A percentile compares a stretch with the other conserved stretches of the same genome.
Evolutionary conservation across 2,888 invertebrate species (phyloP).

Genomic region (Rhorus exstirpatorius): DNA sequence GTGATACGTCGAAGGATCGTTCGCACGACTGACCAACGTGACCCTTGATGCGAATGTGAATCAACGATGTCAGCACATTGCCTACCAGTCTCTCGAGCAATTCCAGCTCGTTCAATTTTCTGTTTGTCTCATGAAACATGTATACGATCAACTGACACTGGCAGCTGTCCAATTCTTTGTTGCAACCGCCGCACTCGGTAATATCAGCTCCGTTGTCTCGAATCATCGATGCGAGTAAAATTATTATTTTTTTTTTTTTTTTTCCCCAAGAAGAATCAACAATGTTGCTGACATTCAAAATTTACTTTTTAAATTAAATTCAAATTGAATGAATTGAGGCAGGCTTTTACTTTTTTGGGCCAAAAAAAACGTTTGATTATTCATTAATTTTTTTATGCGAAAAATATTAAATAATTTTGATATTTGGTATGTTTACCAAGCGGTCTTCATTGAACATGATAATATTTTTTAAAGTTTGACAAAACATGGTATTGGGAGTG

Average conservation of each 20-base stretch:
- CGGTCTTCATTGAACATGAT: no score
- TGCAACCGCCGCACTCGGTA: conserved; percentile 91
- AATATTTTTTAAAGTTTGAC: no score
- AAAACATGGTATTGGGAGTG: no score
- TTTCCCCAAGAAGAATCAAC: background rate
- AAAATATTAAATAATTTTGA: no score
- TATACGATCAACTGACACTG: conserved; percentile 90
- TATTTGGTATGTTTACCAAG: no score
- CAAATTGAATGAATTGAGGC: no score
- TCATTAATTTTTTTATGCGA: no score
- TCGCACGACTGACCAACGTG: conserved; percentile 95
- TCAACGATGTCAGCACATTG: conserved; percentile 93
- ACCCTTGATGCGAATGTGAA: conserved; percentile 93
- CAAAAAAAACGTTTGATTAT: no score
- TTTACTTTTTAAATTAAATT: no score
- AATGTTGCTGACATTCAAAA: background rate
- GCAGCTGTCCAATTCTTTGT: conserved; percentile 88
- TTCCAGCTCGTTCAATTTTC: conserved; percentile 91
- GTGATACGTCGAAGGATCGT: conserved; percentile 94
- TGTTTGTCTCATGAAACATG: conserved; percentile 92
- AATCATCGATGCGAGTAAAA: background rate
- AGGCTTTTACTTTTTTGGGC: no score
- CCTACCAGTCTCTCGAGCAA: conserved; percentile 94
- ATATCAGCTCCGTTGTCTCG: conserved; percentile 87
- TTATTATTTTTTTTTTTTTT: conserved; percentile 1